A percentile compares a stretch with the other conserved stretches of the same genome.
These are phyloP conservation scores for Rousettus madagascariensis DNA, from an alignment of 2,797 vertebrate species.

Conservation along the genomic window DNA sequence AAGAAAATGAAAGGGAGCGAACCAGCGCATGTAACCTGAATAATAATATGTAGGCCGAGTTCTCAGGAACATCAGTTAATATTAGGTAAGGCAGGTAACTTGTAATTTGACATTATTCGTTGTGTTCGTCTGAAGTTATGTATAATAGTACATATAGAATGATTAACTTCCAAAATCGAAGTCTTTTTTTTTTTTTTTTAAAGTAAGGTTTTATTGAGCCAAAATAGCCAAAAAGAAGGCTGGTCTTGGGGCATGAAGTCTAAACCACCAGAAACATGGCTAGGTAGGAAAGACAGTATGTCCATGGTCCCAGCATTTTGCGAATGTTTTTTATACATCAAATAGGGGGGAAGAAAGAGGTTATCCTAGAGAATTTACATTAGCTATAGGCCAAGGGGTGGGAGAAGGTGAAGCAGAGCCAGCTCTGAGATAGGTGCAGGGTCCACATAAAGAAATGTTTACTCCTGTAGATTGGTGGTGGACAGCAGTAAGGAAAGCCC, in stretches of 20 bases:
- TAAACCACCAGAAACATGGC: background rate
- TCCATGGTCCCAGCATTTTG: background rate
- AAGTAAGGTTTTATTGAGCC: background rate
- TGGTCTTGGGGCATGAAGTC: background rate
- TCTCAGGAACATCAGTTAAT: background rate
- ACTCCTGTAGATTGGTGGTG: background rate
- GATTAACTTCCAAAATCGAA: background rate
- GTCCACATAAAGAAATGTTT: background rate
- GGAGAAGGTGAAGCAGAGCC: background rate
- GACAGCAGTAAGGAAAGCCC: background rate
- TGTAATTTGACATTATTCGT: background rate
- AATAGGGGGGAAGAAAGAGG: background rate
- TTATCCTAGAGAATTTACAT: background rate
- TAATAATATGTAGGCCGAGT: background rate
- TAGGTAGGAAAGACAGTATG: background rate
- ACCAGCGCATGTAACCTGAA: background rate
- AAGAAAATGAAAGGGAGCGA: background rate
- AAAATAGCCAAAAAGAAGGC: background rate
- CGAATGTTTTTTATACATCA: background rate
- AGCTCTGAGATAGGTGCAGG: background rate
- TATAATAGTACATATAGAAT: background rate
- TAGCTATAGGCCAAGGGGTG: background rate
- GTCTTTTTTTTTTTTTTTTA: background rate
- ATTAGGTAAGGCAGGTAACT: background rate
- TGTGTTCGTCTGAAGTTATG: background rate